A percentile compares a stretch with the other conserved stretches of the same genome.
These are phyloP conservation scores for Oscheius sp. DNA, from an alignment of 2,888 invertebrate species.

Conservation along the genomic window DNA sequence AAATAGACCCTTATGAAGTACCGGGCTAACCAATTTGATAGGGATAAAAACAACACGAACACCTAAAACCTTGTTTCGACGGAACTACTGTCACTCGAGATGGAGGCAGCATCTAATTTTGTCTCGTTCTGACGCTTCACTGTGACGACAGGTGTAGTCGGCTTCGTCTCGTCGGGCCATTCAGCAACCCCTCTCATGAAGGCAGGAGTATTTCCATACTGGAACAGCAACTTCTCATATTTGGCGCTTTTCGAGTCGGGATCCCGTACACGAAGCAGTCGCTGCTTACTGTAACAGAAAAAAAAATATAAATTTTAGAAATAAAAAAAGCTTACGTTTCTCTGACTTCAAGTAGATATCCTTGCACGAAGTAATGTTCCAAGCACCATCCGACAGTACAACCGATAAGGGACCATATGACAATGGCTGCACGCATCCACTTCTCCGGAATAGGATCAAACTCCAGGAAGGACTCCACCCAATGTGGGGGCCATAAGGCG, in stretches of 20 bases:
- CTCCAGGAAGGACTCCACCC: conserved; percentile 57
- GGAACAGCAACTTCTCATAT: conserved; percentile 24
- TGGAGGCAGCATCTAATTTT: neutral
- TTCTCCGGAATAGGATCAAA: conserved; percentile 67
- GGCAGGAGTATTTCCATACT: conserved; percentile 22
- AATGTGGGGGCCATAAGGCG: conserved; percentile 60
- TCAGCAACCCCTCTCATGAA: conserved; percentile 26
- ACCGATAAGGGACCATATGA: conserved; percentile 58
- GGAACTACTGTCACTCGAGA: neutral
- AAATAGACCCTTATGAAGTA: neutral
- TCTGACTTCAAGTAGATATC: conserved; percentile 11
- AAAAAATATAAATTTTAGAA: neutral
- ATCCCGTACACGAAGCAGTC: conserved; percentile 14
- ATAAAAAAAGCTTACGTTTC: conserved; percentile 24
- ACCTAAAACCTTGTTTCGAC: conserved; percentile 6
- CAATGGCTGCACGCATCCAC: conserved; percentile 58
- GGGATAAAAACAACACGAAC: neutral
- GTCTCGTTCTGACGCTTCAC: neutral
- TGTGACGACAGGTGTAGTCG: neutral
- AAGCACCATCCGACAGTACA: conserved; percentile 39
- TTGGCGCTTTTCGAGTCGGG: conserved; percentile 26
- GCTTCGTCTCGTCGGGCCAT: neutral
- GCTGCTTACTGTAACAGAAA: conserved; percentile 14
- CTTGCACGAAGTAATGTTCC: conserved; percentile 15
- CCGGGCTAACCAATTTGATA: neutral